Evolutionary conservation across 1,140 invertebrate genomes (phyloP).

Genomic region (Saccostrea echinata): DNA sequence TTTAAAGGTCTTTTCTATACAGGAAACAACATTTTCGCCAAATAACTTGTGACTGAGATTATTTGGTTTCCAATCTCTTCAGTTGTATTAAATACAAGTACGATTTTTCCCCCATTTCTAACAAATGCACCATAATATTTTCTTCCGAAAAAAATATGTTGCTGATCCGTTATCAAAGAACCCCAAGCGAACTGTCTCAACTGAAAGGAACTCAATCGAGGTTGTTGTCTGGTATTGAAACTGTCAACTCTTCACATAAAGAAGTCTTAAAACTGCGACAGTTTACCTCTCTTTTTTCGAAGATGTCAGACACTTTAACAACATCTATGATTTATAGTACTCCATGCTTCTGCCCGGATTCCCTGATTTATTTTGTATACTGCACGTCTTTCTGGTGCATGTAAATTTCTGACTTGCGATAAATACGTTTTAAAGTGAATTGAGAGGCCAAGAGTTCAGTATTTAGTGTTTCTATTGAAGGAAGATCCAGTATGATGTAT

Average conservation of each 20-base stretch:
- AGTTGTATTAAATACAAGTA: too few relatives aligned
- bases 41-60: too few relatives aligned
- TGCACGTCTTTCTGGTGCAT: neutral
- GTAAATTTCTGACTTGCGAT: neutral
- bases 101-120: too few relatives aligned
- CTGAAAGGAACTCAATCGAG: neutral
- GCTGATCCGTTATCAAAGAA: neutral
- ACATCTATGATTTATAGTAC: conserved; percentile 14
- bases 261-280: conserved; percentile 2
- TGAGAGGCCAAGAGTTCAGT: conserved; percentile 12
- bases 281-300: conserved; percentile 9
- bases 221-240: neutral
- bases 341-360: neutral
- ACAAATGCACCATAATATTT: too few relatives aligned
- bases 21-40: too few relatives aligned
- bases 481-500: neutral
- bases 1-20: too few relatives aligned
- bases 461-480: neutral
- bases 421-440: neutral
- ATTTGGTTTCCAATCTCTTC: too few relatives aligned
- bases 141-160: too few relatives aligned
- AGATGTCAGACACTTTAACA: conserved; percentile 25
- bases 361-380: neutral
- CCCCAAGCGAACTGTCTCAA: neutral
- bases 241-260: neutral